phyloP scores from a whole-genome alignment of 2,113 vertebrate species.

The Lepisosteus osseus region DNA sequence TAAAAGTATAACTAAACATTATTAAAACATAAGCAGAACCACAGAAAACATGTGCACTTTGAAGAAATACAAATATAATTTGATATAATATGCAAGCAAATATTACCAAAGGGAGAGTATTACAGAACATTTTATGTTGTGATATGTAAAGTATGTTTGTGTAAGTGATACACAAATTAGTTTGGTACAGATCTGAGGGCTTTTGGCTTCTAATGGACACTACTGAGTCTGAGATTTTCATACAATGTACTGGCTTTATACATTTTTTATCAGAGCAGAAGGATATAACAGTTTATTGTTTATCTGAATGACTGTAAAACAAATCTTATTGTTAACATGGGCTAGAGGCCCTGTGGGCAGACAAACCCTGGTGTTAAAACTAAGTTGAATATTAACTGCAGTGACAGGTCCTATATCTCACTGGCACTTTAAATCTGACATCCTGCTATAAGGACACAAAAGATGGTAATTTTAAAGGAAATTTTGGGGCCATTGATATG shows the following conservation, averaged over 20 bases:
- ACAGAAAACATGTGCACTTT: conserved; percentile 30
- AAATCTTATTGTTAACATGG: conserved; percentile 69
- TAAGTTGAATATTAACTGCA: conserved; percentile 72
- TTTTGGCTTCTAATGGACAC: neutral
- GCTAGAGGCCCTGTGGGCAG: conserved; percentile 44
- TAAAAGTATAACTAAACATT: conserved; percentile 8
- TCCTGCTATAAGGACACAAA: conserved; percentile 68
- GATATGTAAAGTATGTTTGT: conserved; percentile 26
- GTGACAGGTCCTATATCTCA: conserved; percentile 79
- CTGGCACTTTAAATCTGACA: conserved; percentile 81
- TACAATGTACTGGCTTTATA: neutral
- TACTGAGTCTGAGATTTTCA: conserved; percentile 5
- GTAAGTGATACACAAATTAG: conserved; percentile 20
- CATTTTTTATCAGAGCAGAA: neutral
- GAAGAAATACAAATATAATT: conserved; percentile 14
- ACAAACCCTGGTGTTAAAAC: conserved; percentile 63
- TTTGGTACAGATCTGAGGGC: neutral
- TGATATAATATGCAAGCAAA: conserved; percentile 21
- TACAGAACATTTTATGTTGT: conserved; percentile 20
- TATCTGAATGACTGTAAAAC: conserved; percentile 57
- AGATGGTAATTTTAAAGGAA: conserved; percentile 87
- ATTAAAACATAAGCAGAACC: conserved; percentile 13
- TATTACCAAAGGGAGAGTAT: conserved; percentile 16
- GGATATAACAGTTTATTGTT: conserved; percentile 55
- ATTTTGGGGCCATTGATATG: conserved; percentile 83